Base-by-base conservation (phyloP, 2,888 invertebrate species). In the Pseudococcus viburni region DNA sequence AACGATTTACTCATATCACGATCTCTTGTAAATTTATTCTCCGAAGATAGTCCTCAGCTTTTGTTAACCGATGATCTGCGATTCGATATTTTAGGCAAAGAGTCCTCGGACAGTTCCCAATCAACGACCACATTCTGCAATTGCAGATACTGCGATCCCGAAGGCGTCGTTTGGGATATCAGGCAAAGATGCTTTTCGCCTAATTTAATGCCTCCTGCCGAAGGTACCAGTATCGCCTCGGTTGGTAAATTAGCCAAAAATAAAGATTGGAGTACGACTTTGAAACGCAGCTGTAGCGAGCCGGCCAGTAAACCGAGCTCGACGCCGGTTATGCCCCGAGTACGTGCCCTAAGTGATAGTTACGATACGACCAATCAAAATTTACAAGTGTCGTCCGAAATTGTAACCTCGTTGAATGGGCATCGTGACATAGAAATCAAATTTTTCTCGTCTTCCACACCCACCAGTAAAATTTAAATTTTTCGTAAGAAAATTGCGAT, bases 351-450 rank as follows among this genome's bases (percentile, higher is more conserved):
- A 92, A 85, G 88, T 55, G 84, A 83, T 80, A 88, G 59, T 64
- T 64, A 9, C 39, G 64, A 19, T 33, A 77, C 88, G 91, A 89
- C 87, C 83, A 91, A 91, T 0, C 92, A 93, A 85, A 93, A 93
- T 77, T 92, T 95, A 90, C 95, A 95, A 91, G 95, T 95, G 89
- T 95, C 95, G 51, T 95, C 95, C 55, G 95, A 95, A 91, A 96
- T 96, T 90, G 95, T 96, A 90, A 95, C 95, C 42, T 95, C 95
- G 80, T 94, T 94, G 90, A 95, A 95, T 91, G 95, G 95, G 83
- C 95, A 95, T 91, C 93, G 95, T 89, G 96, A 95, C 92, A 92
- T 96, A 91, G 95, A 96, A 92, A 96, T 96, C 90, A 95, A 95
- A 91, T 94, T 96, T 92, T 95, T 95, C 92, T 93, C 94, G 90